These are phyloP conservation scores for Misgurnus mizolepis DNA, from an alignment of 2,113 vertebrate species.

Conservation along the genomic window DNA sequence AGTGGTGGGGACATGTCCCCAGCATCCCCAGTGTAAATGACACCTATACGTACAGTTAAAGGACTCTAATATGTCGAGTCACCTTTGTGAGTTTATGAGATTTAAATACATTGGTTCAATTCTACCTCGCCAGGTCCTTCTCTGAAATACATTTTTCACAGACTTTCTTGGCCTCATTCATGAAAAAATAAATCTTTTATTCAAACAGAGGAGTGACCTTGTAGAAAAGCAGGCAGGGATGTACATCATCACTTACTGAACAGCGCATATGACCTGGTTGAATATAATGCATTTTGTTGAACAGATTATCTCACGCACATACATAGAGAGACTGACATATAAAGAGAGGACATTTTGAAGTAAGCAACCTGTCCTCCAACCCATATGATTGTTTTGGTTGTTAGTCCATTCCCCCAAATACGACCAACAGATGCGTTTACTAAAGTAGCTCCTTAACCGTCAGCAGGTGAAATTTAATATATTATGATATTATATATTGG, in stretches of 20 bases:
- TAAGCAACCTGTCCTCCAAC: background rate
- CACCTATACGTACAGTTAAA: background rate
- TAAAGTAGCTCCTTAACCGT: too few relatives aligned
- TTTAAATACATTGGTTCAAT: constrained; percentile 5
- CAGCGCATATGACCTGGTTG: constrained; percentile 21
- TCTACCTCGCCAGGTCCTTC: background rate
- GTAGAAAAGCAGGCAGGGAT: constrained; percentile 14
- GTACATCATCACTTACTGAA: constrained; percentile 38
- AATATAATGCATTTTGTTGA: constrained; percentile 37
- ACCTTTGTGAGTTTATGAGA: background rate
- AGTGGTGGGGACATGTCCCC: too few relatives aligned
- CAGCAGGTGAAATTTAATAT: too few relatives aligned
- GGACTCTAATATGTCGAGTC: background rate
- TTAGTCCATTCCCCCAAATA: too few relatives aligned
- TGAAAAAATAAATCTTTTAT: constrained; percentile 40
- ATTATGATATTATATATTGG: too few relatives aligned
- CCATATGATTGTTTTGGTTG: too few relatives aligned
- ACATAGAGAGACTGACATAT: background rate
- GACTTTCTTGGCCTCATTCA: constrained; percentile 15
- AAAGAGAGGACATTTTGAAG: background rate
- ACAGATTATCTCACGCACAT: background rate
- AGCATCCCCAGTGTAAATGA: too few relatives aligned
- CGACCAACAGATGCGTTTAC: too few relatives aligned
- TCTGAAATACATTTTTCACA: background rate
- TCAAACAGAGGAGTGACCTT: constrained; percentile 46